A percentile compares a stretch with the other conserved stretches of the same genome.
These are phyloP conservation scores for Lutjanus argentimaculatus DNA, from an alignment of 2,797 vertebrate species.

Conservation along the genomic window DNA sequence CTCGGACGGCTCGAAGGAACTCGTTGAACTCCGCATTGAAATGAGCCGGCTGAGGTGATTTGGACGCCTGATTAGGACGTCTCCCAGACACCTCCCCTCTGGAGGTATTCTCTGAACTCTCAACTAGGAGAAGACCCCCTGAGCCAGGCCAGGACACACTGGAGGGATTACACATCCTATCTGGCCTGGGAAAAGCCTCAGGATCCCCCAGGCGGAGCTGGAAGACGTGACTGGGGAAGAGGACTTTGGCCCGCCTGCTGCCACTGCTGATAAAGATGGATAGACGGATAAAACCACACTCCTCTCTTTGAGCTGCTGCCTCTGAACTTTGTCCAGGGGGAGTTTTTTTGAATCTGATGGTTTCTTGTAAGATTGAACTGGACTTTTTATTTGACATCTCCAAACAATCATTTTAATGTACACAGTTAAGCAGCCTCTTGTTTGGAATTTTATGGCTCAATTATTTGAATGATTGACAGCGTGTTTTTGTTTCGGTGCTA, in stretches of 20 bases:
- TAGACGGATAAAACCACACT: slow-evolving; percentile 44
- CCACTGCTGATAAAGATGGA: slow-evolving; percentile 61
- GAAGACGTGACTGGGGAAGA: slow-evolving; percentile 27
- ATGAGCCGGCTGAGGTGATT: slow-evolving; percentile 9
- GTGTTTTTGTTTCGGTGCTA: slow-evolving; percentile 29
- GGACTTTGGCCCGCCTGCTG: slow-evolving; percentile 51
- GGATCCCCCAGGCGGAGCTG: slow-evolving; percentile 47
- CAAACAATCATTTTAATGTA: slow-evolving; percentile 55
- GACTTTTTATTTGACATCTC: slow-evolving; percentile 53
- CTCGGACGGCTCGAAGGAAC: background rate
- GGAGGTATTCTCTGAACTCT: slow-evolving; percentile 56
- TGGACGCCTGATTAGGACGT: slow-evolving; percentile 34
- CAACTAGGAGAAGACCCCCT: slow-evolving; percentile 34
- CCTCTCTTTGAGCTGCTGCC: slow-evolving; percentile 43
- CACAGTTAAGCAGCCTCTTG: slow-evolving; percentile 40
- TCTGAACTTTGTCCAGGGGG: slow-evolving; percentile 50
- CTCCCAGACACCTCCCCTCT: slow-evolving; percentile 27
- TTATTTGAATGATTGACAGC: slow-evolving; percentile 28
- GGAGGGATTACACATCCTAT: slow-evolving; percentile 58
- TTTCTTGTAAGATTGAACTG: slow-evolving; percentile 47
- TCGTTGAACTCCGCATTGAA: background rate
- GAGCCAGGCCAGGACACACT: slow-evolving; percentile 37
- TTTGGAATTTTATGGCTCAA: slow-evolving; percentile 28
- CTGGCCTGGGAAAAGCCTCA: slow-evolving; percentile 41
- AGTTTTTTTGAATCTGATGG: slow-evolving; percentile 31